Evolutionary conservation across 1,140 invertebrate genomes (phyloP).

Genomic region (Coboldia fuscipes): DNA sequence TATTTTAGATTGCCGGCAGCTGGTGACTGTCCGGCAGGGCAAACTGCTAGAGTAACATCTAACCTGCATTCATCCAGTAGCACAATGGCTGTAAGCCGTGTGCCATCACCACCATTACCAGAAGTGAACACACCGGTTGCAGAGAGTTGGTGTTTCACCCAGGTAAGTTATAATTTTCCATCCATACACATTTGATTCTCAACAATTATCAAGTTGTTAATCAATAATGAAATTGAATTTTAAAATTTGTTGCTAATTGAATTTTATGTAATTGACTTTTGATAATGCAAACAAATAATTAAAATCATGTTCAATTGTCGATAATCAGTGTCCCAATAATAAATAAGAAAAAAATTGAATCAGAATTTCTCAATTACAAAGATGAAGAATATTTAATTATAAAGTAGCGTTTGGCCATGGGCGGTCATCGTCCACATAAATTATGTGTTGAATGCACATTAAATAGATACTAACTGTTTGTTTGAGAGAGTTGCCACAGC

Average conservation of each 20-base stretch:
- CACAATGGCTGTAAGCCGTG: conserved; percentile 77
- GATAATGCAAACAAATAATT: background rate
- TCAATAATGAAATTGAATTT: background rate
- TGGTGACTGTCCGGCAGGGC: conserved; percentile 67
- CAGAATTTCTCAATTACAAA: background rate
- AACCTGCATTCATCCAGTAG: conserved; percentile 42
- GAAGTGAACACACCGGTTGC: conserved; percentile 84
- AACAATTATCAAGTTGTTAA: background rate
- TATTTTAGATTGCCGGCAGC: conserved; percentile 51
- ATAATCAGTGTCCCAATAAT: background rate
- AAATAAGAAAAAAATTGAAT: background rate
- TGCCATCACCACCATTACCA: conserved; percentile 70
- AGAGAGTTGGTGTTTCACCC: conserved; percentile 92
- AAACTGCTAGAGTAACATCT: conserved; percentile 58
- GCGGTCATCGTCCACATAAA: no score
- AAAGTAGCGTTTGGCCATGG: no score
- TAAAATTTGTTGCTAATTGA: no score
- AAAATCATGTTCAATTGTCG: background rate
- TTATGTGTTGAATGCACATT: no score
- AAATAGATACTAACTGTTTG: no score
- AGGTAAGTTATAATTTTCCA: conserved; percentile 41
- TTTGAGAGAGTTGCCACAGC: no score
- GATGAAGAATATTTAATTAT: no score
- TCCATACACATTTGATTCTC: background rate
- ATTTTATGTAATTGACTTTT: background rate